Conservation (phyloP, 2,797 vertebrate species). For the Triplophysa yarkandensis region DNA sequence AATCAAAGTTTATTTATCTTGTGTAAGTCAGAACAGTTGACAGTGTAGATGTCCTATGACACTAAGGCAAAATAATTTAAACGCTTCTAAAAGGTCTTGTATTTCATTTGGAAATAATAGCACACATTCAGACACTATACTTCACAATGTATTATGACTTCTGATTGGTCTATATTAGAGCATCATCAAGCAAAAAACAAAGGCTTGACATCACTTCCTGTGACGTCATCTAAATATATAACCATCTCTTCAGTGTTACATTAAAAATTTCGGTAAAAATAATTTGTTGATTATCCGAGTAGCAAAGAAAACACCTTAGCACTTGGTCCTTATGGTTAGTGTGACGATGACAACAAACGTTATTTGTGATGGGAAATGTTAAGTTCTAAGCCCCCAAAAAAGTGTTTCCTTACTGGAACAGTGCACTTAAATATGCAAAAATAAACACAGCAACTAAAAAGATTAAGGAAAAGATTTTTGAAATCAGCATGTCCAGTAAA, state of each 20-base stretch:
- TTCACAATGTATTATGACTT: constrained; percentile 68
- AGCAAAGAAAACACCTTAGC: constrained; percentile 26
- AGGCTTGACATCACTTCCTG: constrained; percentile 42
- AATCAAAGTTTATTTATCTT: constrained; percentile 77
- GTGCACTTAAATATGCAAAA: constrained; percentile 46
- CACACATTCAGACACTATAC: constrained; percentile 73
- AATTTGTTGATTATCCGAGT: not conserved
- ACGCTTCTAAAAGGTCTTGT: constrained; percentile 60
- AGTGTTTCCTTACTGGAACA: constrained; percentile 28
- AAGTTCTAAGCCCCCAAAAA: constrained; percentile 16
- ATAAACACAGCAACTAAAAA: constrained; percentile 31
- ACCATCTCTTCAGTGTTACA: constrained; percentile 23
- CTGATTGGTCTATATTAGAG: constrained; percentile 60
- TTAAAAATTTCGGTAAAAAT: constrained; percentile 5
- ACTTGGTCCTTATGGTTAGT: constrained; percentile 48
- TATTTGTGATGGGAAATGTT: not conserved
- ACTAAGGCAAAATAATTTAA: constrained; percentile 63
- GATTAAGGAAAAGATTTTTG: constrained; percentile 43
- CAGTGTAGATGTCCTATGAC: constrained; percentile 57
- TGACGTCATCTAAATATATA: constrained; percentile 1
- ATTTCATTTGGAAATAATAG: constrained; percentile 61
- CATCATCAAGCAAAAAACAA: constrained; percentile 44
- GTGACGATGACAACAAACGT: not conserved
- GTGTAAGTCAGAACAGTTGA: constrained; percentile 70
- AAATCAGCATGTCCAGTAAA: constrained; percentile 43